Evolutionary conservation across 2,888 invertebrate species (phyloP).

Genomic region (Elegia similella): DNA sequence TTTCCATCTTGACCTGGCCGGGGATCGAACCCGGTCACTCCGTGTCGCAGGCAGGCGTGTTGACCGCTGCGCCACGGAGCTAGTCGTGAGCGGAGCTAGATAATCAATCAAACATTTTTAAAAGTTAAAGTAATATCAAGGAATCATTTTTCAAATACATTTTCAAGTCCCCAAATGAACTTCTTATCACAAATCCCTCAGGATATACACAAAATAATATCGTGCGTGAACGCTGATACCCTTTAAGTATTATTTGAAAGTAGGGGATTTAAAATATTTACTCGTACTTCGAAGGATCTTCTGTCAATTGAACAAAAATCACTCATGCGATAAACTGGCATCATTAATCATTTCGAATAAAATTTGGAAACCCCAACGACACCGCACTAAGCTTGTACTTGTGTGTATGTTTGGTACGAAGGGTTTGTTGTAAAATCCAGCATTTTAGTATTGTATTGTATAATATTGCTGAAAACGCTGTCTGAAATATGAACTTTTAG

Average conservation of each 20-base stretch:
- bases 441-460: background rate
- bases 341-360: slow-evolving; percentile 74
- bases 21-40: too few species aligned
- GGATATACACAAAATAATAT: slow-evolving; percentile 53
- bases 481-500: too few species aligned
- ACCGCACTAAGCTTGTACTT: slow-evolving; percentile 33
- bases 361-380: slow-evolving; percentile 43
- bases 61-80: too few species aligned
- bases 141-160: slow-evolving; percentile 35
- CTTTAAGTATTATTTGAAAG: slow-evolving; percentile 55
- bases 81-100: too few species aligned
- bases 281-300: slow-evolving; percentile 47
- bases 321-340: slow-evolving; percentile 55
- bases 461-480: too few species aligned
- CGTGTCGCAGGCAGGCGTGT: too few species aligned
- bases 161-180: slow-evolving; percentile 38
- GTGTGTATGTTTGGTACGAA: slow-evolving; percentile 18
- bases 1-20: too few species aligned
- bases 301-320: slow-evolving; percentile 70
- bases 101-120: background rate
- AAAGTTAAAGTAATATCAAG: background rate
- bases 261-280: slow-evolving; percentile 58
- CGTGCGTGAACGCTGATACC: slow-evolving; percentile 46
- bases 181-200: slow-evolving; percentile 37
- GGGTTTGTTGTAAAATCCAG: background rate